Conservation (phyloP, 2,888 invertebrate species). For the Lasius platythorax region DNA sequence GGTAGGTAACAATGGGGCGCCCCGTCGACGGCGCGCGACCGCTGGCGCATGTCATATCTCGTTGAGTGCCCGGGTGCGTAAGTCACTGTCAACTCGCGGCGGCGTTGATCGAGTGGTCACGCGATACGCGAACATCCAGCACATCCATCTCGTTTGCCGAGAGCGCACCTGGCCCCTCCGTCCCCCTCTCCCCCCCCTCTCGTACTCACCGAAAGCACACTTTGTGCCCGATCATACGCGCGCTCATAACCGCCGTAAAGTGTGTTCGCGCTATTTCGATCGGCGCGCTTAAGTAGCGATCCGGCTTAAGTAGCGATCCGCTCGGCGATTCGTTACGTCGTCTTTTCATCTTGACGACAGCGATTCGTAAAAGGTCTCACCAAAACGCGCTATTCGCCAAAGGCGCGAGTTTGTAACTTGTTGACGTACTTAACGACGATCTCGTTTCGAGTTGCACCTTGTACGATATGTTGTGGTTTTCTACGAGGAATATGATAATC, state of each 20-base stretch:
- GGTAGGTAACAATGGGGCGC: conserved; percentile 58
- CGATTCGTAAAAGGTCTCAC: conserved; percentile 5
- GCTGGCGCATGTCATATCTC: conserved; percentile 80
- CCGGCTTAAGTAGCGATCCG: conserved; percentile 13
- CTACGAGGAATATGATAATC: conserved; percentile 14
- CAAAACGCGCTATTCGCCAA: not conserved
- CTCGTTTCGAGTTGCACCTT: not conserved
- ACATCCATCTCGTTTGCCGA: conserved; percentile 81
- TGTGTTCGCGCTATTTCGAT: conserved; percentile 19
- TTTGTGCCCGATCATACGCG: conserved; percentile 50
- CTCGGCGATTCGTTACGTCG: not conserved
- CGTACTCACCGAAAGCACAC: conserved; percentile 54
- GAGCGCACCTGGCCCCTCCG: conserved; percentile 71
- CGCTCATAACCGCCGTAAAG: conserved; percentile 41
- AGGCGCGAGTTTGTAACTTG: not conserved
- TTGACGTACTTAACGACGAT: not conserved
- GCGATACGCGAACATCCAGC: conserved; percentile 82
- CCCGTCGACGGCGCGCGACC: conserved; percentile 42
- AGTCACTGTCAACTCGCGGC: conserved; percentile 82
- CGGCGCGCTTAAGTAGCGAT: conserved; percentile 11
- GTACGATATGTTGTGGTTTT: not conserved
- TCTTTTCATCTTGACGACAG: conserved; percentile 10
- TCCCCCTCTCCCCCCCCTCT: not conserved
- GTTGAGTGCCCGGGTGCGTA: conserved; percentile 80
- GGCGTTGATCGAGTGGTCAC: conserved; percentile 84